phyloP scores from a whole-genome alignment of 2,888 invertebrate genomes.

The Agonopterix alstromeriana region DNA sequence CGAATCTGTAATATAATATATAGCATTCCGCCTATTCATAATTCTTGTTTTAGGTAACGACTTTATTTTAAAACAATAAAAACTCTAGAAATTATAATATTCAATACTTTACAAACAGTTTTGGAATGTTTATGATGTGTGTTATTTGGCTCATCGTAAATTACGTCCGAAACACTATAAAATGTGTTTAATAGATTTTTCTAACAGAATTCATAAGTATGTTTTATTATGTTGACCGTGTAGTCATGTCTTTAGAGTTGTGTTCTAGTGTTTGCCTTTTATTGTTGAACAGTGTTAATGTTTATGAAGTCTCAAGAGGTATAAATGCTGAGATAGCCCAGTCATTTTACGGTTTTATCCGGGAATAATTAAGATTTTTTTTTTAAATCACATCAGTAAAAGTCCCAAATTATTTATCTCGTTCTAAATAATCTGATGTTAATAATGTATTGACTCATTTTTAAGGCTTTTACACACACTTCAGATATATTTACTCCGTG shows the following conservation, averaged over 20 bases:
- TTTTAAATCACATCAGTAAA: too few species aligned
- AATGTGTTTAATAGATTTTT: constrained; percentile 4
- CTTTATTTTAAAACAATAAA: constrained; percentile 31
- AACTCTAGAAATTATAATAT: constrained; percentile 11
- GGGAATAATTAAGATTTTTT: too few species aligned
- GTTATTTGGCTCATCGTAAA: constrained; percentile 6
- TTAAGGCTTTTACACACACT: constrained; percentile 8
- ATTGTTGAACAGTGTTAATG: constrained; percentile 13
- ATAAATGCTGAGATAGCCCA: too few species aligned
- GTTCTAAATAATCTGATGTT: too few species aligned
- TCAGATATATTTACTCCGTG: too few species aligned
- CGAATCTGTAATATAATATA: constrained; percentile 30
- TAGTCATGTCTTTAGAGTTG: too few species aligned
- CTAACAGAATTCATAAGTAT: neutral
- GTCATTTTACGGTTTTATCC: too few species aligned
- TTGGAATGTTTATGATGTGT: constrained; percentile 6
- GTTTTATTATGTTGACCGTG: too few species aligned
- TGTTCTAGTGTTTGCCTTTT: constrained; percentile 8
- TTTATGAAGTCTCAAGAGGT: constrained; percentile 29
- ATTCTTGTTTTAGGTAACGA: constrained; percentile 18
- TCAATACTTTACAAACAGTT: neutral
- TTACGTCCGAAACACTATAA: neutral
- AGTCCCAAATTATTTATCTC: too few species aligned
- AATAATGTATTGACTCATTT: too few species aligned
- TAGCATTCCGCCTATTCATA: constrained; percentile 20